A percentile compares a stretch with the other conserved stretches of the same genome.
Conservation (phyloP, 92 coral and sea anemone species). For the Phenganax subtilis region DNA sequence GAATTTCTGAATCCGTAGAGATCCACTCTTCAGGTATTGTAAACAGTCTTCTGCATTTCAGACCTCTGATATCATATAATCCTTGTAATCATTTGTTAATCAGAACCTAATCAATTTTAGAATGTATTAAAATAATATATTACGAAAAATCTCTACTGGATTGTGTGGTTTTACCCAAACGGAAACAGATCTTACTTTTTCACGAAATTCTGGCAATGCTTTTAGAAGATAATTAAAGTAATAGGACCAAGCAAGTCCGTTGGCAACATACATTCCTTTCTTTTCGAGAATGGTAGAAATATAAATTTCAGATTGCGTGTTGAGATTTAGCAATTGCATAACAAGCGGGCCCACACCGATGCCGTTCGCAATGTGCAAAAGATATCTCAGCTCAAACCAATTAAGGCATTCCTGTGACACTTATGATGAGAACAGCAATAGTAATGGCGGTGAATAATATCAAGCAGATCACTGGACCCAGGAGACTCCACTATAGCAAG, state of each 20-base stretch:
- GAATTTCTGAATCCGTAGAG: too few relatives aligned
- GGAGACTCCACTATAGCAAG: constrained; percentile 2
- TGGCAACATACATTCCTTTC: background rate
- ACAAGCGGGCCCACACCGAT: constrained; percentile 14
- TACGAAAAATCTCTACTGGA: too few relatives aligned
- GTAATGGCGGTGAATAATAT: background rate
- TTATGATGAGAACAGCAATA: background rate
- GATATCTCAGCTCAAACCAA: background rate
- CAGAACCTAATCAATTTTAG: too few relatives aligned
- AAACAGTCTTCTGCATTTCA: too few relatives aligned
- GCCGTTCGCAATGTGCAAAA: background rate
- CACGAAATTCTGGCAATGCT: background rate
- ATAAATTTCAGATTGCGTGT: constrained; percentile 25
- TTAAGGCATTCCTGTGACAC: background rate
- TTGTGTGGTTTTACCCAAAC: too few relatives aligned
- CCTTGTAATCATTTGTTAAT: too few relatives aligned
- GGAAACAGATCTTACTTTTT: background rate
- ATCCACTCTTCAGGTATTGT: too few relatives aligned
- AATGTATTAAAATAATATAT: too few relatives aligned
- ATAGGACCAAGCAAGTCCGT: constrained; percentile 24
- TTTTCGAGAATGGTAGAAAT: constrained; percentile 20
- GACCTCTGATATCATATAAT: too few relatives aligned
- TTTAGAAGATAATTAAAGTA: constrained; percentile 12
- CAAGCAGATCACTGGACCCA: background rate
- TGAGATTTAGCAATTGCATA: constrained; percentile 1